Conservation (phyloP, 1,140 invertebrate genomes). For the Lasaia peninsularis region DNA sequence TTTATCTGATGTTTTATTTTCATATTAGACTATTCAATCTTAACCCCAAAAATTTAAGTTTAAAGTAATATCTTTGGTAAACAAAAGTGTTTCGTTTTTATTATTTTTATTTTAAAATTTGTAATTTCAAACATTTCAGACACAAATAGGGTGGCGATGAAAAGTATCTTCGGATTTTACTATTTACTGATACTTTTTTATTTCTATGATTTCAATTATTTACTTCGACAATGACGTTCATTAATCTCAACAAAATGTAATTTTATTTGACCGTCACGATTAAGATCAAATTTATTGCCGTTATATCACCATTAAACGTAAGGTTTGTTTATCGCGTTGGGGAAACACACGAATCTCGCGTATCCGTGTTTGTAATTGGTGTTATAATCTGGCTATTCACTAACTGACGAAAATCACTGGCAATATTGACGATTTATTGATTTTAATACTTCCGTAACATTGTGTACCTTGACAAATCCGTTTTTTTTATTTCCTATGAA, state of each 20-base stretch:
- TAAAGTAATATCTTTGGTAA: not conserved
- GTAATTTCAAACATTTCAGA: no score
- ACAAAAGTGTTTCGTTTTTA: not conserved
- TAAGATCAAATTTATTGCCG: slow-evolving; percentile 21
- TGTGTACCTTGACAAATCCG: slow-evolving; percentile 29
- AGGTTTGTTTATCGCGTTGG: slow-evolving; percentile 21
- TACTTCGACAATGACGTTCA: slow-evolving; percentile 17
- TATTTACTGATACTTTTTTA: no score
- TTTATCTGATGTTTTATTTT: not conserved
- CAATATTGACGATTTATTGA: slow-evolving; percentile 8
- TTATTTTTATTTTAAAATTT: no score
- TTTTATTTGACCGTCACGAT: slow-evolving; percentile 27
- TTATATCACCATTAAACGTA: slow-evolving; percentile 30
- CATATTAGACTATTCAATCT: no score
- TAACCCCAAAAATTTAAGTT: no score
- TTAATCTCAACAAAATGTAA: slow-evolving; percentile 20
- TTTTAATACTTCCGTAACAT: slow-evolving; percentile 28
- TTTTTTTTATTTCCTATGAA: slow-evolving; percentile 19
- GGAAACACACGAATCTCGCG: slow-evolving; percentile 30
- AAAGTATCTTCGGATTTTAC: no score
- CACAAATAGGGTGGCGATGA: no score
- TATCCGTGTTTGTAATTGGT: slow-evolving; percentile 25
- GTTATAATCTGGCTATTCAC: slow-evolving; percentile 1
- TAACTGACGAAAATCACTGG: not conserved
- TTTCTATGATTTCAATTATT: not conserved